A percentile compares a stretch with the other conserved stretches of the same genome.
phyloP scores from a whole-genome alignment of 2,113 vertebrate species.

The Epinephelus lanceolatus region DNA sequence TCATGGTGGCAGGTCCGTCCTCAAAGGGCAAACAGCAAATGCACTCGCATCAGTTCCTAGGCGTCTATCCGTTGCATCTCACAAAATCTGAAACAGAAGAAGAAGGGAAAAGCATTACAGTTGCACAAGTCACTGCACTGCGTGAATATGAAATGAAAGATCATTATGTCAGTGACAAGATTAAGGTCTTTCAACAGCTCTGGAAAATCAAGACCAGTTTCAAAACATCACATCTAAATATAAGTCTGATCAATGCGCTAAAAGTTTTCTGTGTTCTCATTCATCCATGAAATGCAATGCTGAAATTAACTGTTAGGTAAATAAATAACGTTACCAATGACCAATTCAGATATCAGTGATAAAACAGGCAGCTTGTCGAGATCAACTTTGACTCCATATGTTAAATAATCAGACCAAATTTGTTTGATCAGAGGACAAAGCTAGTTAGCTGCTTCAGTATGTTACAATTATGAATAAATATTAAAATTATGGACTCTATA shows the following conservation, averaged over 20 bases:
- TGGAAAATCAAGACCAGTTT: not conserved
- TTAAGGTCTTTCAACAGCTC: not conserved
- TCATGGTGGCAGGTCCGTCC: constrained; percentile 91
- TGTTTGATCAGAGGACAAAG: not conserved
- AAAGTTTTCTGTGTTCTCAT: not conserved
- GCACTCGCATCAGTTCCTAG: constrained; percentile 77
- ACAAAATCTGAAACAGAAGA: constrained; percentile 74
- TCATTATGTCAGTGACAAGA: not conserved
- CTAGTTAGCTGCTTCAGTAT: not conserved
- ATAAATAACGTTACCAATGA: not conserved
- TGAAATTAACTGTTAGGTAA: not conserved
- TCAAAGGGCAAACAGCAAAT: constrained; percentile 64
- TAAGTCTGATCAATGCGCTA: not conserved
- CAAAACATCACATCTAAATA: constrained; percentile 1
- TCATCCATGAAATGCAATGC: constrained; percentile 5
- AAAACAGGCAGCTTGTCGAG: not conserved
- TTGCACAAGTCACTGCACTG: not conserved
- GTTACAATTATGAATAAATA: not conserved
- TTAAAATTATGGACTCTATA: not conserved
- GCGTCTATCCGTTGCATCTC: constrained; percentile 87
- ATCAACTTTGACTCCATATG: not conserved
- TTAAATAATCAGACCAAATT: not conserved
- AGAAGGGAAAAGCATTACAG: constrained; percentile 33
- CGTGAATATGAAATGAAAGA: not conserved
- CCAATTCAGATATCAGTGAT: not conserved